These are phyloP conservation scores for Sphaerophoria rueppellii DNA, from an alignment of 2,888 invertebrate genomes.

Conservation along the genomic window DNA sequence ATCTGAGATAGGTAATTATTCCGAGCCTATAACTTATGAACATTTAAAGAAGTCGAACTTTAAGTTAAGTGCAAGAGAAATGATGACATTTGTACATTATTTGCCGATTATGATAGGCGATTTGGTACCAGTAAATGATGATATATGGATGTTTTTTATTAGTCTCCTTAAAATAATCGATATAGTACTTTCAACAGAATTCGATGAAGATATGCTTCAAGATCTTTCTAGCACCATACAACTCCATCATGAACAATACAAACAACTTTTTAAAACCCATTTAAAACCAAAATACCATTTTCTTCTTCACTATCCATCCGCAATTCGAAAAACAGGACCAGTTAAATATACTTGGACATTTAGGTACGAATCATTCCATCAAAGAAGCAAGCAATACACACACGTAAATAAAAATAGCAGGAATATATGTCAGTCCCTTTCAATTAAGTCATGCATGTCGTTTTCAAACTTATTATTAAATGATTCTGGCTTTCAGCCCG, in stretches of 20 bases:
- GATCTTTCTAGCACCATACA: neutral
- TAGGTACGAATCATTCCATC: conserved; percentile 8
- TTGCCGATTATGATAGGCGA: conserved; percentile 21
- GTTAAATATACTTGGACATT: neutral
- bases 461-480: neutral
- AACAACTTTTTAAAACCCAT: neutral
- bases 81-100: conserved; percentile 28
- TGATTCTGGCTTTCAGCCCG: neutral
- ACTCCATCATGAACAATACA: conserved; percentile 11
- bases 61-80: conserved; percentile 26
- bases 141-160: conserved; percentile 20
- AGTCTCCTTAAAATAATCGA: conserved; percentile 16
- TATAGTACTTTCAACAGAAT: conserved; percentile 2
- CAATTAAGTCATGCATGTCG: neutral
- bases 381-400: neutral
- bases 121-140: neutral
- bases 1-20: conserved; percentile 44
- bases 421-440: conserved; percentile 5
- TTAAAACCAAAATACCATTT: conserved; percentile 9
- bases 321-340: neutral
- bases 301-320: conserved; percentile 6
- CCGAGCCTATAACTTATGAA: conserved; percentile 24
- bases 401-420: conserved; percentile 13
- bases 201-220: neutral
- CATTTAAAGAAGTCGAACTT: conserved; percentile 37